Percentiles rank a stretch among this genome's conserved stretches.
phyloP scores from a whole-genome alignment of 2,113 vertebrate species.

The Cacatua alba region DNA sequence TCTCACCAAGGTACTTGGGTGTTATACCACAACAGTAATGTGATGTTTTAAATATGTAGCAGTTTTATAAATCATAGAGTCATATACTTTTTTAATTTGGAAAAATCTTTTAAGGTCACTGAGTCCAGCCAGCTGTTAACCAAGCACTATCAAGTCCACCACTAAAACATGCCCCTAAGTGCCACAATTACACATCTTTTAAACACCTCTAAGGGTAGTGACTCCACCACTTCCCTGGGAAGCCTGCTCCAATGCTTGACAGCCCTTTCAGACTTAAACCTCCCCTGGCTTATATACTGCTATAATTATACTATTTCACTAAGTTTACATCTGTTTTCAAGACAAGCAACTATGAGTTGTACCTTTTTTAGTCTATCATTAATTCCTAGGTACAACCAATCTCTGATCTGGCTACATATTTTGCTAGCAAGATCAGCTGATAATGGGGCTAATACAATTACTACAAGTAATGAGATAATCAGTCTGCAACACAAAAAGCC shows the following conservation, averaged over 20 bases:
- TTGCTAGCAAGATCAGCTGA: not conserved
- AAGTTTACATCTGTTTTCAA: not conserved
- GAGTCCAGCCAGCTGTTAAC: not conserved
- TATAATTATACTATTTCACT: not conserved
- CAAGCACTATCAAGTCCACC: not conserved
- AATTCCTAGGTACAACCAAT: not conserved
- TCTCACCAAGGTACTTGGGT: not conserved
- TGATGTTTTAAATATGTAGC: not conserved
- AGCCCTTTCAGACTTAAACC: not conserved
- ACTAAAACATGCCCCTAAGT: not conserved
- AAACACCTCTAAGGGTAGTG: not conserved
- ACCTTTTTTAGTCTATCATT: not conserved
- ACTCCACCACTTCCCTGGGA: not conserved
- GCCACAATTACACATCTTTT: not conserved
- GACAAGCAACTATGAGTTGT: fast-evolving
- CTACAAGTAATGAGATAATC: not conserved
- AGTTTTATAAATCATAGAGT: not conserved
- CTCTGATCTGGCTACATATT: not conserved
- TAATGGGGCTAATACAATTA: not conserved
- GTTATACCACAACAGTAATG: not conserved
- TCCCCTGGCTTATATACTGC: not conserved
- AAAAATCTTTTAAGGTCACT: not conserved
- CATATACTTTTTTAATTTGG: not conserved
- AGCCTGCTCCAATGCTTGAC: not conserved
- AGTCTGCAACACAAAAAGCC: not conserved